These are phyloP conservation scores for Elachura formosa DNA, from an alignment of 2,113 vertebrate species.

Conservation along the genomic window DNA sequence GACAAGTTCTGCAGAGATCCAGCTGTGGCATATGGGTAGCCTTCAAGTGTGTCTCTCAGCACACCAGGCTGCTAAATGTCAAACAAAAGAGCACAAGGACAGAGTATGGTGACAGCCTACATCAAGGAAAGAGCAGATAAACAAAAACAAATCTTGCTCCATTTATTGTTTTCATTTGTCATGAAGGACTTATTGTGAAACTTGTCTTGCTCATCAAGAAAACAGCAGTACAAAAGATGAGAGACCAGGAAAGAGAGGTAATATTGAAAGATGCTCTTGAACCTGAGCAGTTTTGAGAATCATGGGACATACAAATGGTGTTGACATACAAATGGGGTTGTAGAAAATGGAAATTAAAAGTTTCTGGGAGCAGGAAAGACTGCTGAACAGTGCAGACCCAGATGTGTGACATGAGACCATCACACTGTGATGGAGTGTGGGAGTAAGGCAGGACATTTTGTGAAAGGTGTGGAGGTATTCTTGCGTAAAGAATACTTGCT, in stretches of 20 bases:
- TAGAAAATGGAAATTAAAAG: neutral
- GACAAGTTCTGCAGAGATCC: neutral
- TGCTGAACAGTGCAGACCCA: neutral
- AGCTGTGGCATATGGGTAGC: neutral
- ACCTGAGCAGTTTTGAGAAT: neutral
- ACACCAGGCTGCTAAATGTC: neutral
- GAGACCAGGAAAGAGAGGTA: neutral
- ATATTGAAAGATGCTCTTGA: neutral
- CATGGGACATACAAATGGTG: neutral
- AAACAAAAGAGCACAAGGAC: neutral
- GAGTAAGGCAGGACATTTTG: neutral
- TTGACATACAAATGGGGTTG: no score
- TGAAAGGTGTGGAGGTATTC: neutral
- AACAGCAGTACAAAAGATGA: neutral
- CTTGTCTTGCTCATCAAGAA: neutral
- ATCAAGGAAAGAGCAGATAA: neutral
- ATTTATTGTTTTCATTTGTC: neutral
- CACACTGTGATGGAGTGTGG: rapidly evolving
- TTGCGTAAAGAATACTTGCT: no score
- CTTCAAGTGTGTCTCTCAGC: neutral
- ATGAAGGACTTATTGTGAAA: neutral
- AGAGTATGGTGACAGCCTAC: neutral
- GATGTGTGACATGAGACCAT: neutral
- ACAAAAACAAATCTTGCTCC: neutral
- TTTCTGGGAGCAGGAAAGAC: neutral